Evolutionary conservation across 2,113 vertebrate genomes (phyloP).

Genomic region (Grammomys dolichurus): DNA sequence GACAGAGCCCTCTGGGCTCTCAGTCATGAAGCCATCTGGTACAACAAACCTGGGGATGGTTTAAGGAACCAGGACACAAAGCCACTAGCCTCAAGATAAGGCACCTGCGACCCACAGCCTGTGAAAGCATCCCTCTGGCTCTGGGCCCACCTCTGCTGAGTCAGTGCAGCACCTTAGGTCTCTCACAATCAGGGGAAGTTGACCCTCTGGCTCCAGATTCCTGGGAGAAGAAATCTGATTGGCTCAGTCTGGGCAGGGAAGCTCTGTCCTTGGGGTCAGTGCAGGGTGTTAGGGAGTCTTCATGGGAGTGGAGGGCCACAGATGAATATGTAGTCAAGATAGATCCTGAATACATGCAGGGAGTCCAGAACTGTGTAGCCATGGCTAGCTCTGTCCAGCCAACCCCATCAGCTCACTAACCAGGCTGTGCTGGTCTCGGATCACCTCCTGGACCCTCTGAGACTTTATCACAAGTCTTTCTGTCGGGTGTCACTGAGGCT

Average conservation of each 20-base stretch:
- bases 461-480: neutral
- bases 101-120: neutral
- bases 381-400: neutral
- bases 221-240: neutral
- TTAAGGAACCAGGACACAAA: neutral
- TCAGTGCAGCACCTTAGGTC: neutral
- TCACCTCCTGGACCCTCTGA: rapidly evolving
- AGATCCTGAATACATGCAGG: neutral
- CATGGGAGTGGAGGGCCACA: neutral
- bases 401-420: neutral
- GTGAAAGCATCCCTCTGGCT: neutral
- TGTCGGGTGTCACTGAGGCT: neutral
- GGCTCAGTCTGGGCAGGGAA: neutral
- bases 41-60: neutral
- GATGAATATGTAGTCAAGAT: neutral
- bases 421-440: neutral
- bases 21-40: neutral
- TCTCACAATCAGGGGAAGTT: neutral
- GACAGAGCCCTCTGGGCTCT: neutral
- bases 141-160: neutral
- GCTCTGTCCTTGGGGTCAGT: neutral
- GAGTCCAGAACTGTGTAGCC: too few species aligned
- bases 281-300: neutral
- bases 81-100: neutral
- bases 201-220: neutral